Conservation (phyloP, 2,113 vertebrate genomes). For the Platanista minor region DNA sequence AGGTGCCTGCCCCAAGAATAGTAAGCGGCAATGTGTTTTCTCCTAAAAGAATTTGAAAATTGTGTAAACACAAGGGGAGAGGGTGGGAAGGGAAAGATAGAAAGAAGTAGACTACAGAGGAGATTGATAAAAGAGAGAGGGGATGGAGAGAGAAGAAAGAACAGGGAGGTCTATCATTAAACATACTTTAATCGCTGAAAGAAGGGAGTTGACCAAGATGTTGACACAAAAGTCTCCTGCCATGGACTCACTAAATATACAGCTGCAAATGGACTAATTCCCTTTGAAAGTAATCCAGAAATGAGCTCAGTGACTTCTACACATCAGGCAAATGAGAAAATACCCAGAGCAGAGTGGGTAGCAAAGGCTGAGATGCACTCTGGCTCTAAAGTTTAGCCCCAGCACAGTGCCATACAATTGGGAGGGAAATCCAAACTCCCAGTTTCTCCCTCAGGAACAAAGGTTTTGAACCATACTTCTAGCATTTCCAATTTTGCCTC, state of each 20-base stretch:
- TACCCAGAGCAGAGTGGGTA: not conserved
- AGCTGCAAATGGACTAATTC: not conserved
- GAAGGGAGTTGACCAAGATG: not conserved
- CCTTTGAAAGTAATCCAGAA: not conserved
- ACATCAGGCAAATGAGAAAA: not conserved
- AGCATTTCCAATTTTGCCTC: not conserved
- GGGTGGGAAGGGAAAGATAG: not conserved
- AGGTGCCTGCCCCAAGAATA: not conserved
- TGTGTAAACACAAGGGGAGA: not conserved
- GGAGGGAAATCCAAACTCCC: not conserved
- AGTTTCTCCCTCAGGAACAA: not conserved
- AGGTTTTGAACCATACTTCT: not conserved
- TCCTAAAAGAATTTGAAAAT: not conserved
- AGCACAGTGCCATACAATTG: not conserved
- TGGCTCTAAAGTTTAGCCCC: not conserved
- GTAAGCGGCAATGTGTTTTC: not conserved
- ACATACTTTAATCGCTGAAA: not conserved
- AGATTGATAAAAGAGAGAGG: not conserved
- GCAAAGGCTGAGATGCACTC: not conserved
- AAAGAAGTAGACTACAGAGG: not conserved
- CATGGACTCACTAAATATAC: too few species aligned
- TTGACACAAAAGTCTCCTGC: not conserved
- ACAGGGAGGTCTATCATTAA: not conserved
- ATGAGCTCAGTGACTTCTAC: not conserved
- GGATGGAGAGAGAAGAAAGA: not conserved